phyloP scores from a whole-genome alignment of 2,888 invertebrate species.

The Agrotis clavis region DNA sequence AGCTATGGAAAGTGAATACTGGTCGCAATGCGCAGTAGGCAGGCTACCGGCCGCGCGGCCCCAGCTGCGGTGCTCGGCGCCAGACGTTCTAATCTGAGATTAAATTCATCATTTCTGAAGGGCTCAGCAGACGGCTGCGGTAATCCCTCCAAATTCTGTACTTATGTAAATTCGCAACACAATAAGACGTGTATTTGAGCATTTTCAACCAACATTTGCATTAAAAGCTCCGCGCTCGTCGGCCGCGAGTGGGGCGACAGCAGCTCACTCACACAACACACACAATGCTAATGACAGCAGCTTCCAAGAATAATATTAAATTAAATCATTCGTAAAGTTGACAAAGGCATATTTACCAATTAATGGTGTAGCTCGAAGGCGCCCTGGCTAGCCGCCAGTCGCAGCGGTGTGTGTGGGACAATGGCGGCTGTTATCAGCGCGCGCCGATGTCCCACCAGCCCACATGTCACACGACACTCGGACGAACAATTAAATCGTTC shows the following conservation, averaged over 20 bases:
- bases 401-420: constrained; percentile 3
- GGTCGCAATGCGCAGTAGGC: neutral
- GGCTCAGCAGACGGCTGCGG: constrained; percentile 32
- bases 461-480: constrained; percentile 8
- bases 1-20: constrained; percentile 30
- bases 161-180: constrained; percentile 49
- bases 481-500: constrained; percentile 43
- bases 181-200: constrained; percentile 27
- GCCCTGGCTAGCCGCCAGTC: neutral
- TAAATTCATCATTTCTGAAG: constrained; percentile 56
- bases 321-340: constrained; percentile 34
- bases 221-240: constrained; percentile 30
- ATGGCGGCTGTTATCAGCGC: constrained; percentile 5
- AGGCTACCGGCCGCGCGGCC: constrained; percentile 27
- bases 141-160: constrained; percentile 57
- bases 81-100: constrained; percentile 59
- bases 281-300: constrained; percentile 39
- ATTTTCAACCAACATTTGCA: constrained; percentile 32
- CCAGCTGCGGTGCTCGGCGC: constrained; percentile 52
- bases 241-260: constrained; percentile 16
- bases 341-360: constrained; percentile 55
- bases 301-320: constrained; percentile 55
- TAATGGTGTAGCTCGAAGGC: constrained; percentile 41
- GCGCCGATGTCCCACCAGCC: neutral
- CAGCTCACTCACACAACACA: constrained; percentile 12